Evolutionary conservation across 2,888 invertebrate genomes (phyloP).

Genomic region (Pammene aurita): DNA sequence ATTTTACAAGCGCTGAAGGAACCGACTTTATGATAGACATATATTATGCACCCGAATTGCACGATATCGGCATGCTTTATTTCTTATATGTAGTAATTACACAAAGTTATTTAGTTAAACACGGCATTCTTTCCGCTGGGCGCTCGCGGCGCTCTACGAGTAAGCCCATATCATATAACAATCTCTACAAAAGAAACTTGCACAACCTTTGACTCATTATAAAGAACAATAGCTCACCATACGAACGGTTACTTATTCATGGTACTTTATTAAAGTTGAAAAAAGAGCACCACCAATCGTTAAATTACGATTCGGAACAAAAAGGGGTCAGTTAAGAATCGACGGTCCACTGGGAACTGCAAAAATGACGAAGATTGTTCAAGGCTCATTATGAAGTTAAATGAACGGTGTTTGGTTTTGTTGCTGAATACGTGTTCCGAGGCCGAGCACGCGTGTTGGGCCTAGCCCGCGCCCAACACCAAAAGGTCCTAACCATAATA

Average conservation of each 20-base stretch:
- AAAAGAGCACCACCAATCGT: slow-evolving; percentile 62
- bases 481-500: slow-evolving; percentile 2
- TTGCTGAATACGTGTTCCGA: slow-evolving; percentile 58
- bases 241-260: slow-evolving; percentile 72
- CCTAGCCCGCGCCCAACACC: slow-evolving; percentile 11
- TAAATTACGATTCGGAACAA: slow-evolving; percentile 69
- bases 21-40: background rate
- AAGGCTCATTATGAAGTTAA: slow-evolving; percentile 78
- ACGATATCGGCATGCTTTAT: background rate
- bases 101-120: slow-evolving; percentile 21
- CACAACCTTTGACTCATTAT: slow-evolving; percentile 65
- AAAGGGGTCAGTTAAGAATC: slow-evolving; percentile 63
- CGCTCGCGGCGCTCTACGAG: slow-evolving; percentile 24
- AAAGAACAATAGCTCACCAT: slow-evolving; percentile 70
- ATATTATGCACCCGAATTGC: background rate
- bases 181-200: slow-evolving; percentile 54
- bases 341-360: slow-evolving; percentile 66
- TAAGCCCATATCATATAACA: slow-evolving; percentile 56
- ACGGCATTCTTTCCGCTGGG: slow-evolving; percentile 24
- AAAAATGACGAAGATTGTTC: slow-evolving; percentile 76
- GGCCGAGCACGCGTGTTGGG: slow-evolving; percentile 53
- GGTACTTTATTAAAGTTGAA: slow-evolving; percentile 70
- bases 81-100: slow-evolving; percentile 17
- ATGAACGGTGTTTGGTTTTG: slow-evolving; percentile 69
- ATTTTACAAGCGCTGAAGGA: slow-evolving; percentile 27